Evolutionary conservation across 2,113 vertebrate species (phyloP).

Genomic region (Apteryx owenii): DNA sequence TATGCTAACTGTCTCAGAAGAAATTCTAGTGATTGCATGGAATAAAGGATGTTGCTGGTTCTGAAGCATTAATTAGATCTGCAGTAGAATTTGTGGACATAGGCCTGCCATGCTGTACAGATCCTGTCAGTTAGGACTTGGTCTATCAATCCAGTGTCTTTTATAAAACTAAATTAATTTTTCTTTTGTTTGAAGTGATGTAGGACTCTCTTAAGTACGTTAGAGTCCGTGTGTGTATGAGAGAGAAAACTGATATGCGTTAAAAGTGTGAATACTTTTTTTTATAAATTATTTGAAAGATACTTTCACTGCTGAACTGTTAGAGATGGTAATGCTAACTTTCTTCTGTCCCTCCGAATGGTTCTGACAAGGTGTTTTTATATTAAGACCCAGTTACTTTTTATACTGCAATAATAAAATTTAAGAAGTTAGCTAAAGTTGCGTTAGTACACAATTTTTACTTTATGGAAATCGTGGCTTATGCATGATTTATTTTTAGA

Average conservation of each 20-base stretch:
- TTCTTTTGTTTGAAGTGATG: not conserved
- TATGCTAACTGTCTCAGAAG: not conserved
- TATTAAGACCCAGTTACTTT: not conserved
- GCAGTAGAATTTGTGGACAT: not conserved
- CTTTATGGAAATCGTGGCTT: constrained; percentile 35
- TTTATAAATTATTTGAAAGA: not conserved
- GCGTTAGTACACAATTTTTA: not conserved
- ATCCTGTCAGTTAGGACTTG: not conserved
- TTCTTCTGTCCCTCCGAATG: not conserved
- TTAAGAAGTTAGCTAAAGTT: constrained; percentile 53
- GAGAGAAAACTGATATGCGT: not conserved
- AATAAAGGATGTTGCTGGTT: not conserved
- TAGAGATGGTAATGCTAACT: not conserved
- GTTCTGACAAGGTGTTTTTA: not conserved
- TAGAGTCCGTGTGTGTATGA: not conserved
- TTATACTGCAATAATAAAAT: not conserved
- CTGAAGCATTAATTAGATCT: not conserved
- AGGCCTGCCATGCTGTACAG: not conserved
- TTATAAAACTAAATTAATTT: not conserved
- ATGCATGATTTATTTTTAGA: constrained; percentile 39
- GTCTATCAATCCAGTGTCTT: not conserved
- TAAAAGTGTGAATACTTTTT: not conserved
- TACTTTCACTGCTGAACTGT: not conserved
- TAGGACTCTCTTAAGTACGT: not conserved
- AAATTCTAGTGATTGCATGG: not conserved